These are phyloP conservation scores for Neoarius graeffei DNA, from an alignment of 2,113 vertebrate genomes.

Conservation along the genomic window DNA sequence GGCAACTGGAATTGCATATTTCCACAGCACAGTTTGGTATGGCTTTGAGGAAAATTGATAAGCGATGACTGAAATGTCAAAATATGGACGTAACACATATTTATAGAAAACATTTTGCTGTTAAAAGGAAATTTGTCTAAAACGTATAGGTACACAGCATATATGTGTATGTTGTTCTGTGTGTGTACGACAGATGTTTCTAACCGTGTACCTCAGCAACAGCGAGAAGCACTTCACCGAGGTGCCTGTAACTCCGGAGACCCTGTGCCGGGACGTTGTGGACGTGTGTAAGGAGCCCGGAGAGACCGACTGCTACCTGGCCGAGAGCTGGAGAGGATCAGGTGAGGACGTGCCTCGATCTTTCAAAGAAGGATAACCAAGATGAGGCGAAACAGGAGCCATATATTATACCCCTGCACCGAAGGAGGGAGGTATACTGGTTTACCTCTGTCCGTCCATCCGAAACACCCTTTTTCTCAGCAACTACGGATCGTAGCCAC, in stretches of 20 bases:
- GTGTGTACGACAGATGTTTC: constrained; percentile 80
- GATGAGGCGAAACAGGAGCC: background rate
- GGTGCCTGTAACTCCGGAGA: constrained; percentile 89
- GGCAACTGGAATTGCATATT: background rate
- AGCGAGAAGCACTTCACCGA: constrained; percentile 87
- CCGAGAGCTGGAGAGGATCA: constrained; percentile 85
- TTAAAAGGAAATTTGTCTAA: background rate
- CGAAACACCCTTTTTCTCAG: too few relatives aligned
- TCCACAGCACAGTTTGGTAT: background rate
- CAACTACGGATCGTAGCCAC: too few relatives aligned
- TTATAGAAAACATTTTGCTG: too few relatives aligned
- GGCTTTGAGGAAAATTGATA: background rate
- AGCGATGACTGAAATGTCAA: background rate
- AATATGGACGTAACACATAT: background rate
- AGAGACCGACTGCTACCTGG: constrained; percentile 85
- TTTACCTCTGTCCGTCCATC: too few relatives aligned
- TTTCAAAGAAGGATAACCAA: background rate
- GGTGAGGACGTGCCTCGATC: constrained; percentile 67
- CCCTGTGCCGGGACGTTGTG: constrained; percentile 86
- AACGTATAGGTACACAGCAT: background rate
- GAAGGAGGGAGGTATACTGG: too few relatives aligned
- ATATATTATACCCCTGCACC: too few relatives aligned
- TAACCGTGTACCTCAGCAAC: constrained; percentile 91
- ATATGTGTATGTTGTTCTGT: background rate
- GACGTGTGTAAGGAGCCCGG: constrained; percentile 92